A percentile compares a stretch with the other conserved stretches of the same genome.
Conservation (phyloP, 1,140 invertebrate species). For the Drosophila busckii region DNA sequence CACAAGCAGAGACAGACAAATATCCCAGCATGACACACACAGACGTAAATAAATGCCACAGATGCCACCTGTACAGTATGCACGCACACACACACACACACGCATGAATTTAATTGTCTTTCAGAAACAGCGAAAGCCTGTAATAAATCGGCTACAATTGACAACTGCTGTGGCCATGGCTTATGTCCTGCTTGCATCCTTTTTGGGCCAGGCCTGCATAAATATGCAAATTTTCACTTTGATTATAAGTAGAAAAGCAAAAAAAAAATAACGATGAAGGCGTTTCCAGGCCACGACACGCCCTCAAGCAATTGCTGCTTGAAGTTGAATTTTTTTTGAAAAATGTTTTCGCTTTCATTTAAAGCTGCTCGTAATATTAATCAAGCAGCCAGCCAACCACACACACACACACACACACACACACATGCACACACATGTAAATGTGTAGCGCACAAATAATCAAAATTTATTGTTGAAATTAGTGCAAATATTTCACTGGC, state of each 20-base stretch:
- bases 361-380: constrained; percentile 17
- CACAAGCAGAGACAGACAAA: no score
- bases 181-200: not conserved
- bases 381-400: constrained; percentile 22
- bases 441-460: constrained; percentile 45
- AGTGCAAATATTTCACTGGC: constrained; percentile 65
- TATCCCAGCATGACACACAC: no score
- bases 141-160: constrained; percentile 54
- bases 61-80: no score
- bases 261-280: no score
- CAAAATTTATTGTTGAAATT: constrained; percentile 72
- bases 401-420: constrained; percentile 3
- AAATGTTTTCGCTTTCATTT: not conserved
- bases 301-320: no score
- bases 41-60: no score
- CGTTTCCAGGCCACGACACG: no score
- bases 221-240: constrained; percentile 61
- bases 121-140: constrained; percentile 27
- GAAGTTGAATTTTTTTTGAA: not conserved
- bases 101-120: constrained; percentile 73
- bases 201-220: constrained; percentile 15
- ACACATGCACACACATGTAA: not conserved
- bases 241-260: constrained; percentile 41
- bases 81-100: no score
- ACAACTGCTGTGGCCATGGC: constrained; percentile 7